Base-by-base conservation (phyloP, 2,797 vertebrate species). In the Acestrorhynchus altus region DNA sequence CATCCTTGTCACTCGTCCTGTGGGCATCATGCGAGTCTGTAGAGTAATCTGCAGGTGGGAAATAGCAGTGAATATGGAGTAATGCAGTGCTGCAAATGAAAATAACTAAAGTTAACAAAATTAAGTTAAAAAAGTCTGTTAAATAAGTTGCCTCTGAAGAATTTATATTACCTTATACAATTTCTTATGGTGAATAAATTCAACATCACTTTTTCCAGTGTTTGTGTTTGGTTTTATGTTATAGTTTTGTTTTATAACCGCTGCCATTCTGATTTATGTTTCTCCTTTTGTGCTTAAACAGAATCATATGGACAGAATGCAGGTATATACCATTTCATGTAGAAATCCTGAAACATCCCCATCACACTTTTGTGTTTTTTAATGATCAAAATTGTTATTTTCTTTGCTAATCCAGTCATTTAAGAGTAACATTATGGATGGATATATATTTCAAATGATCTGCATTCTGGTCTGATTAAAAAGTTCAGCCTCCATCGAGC, bases 281-380 rank as follows among this genome's bases (percentile, higher is more conserved):
- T 76, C 72, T 80, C 71, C 51, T 75, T 81, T 84, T 83, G 72
- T 93, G 87, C 92, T 92, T 83, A 85, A 88, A 86, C 94, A 96
- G 95, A 95, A 83, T 90, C 92, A 93, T 90, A 90, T 94, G 94
- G 95, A 96, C 92, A 95, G 90, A 95, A 96, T 96, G 95, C 95
- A 97, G 95, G 96, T 97, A 96, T 92, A 93, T 90, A 82, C 80
- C 85, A 85, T 80, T 65, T 77, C 72, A 72, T 83, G 39, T 76
- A 63, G 10, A 65, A 13, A n/a, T 31, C 28, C 1, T 72, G 54
- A 39, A 63, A 65, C 13, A 57, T 40, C 49, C 22, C 57, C 64
- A 47, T 51, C 18, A 15, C 12, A 11, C 24, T 22, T 24, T n/a
- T 54, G 15, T 15, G 11, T 35, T 39, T n/a, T n/a, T 39, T 61